Base-by-base conservation (phyloP, 2,888 invertebrate species). In the Harpalus rufipes region DNA sequence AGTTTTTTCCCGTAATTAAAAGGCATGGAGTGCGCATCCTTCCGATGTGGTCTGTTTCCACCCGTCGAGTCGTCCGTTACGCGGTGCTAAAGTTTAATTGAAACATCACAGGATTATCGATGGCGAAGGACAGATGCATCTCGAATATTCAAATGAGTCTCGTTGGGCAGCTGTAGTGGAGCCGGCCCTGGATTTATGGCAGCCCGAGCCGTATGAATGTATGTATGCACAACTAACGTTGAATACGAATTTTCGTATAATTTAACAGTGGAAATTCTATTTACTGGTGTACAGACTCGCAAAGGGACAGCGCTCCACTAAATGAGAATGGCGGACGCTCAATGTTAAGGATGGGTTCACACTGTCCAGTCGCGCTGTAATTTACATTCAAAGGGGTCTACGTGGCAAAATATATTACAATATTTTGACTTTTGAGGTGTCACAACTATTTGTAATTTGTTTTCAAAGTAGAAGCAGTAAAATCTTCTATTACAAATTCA, bases 221-320 rank as follows among this genome's bases (percentile, higher is more conserved):
- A 78, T 78, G 78, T 78, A 78, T 78, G 78, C 78, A 58, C 78
- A 78, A 80, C 80, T 63, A 80, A 65, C 81, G 80, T 41, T 85
- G 85, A 85, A 85, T 85, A 85, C 85, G 85, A 85, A 85, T 85
- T 79, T 85, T 85, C 85, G 80, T 80, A 85, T 85, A 85, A 85
- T 85, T 85, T 85, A 79, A 85, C 85, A 85, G 72, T 79, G 78
- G 85, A 80, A 80, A 85, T 80, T 85, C 85, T 85, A 85, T 85
- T 85, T 85, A 72, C 84, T 84, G 65, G 61, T 32, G 32, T 63
- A 81, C 81, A 78, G 78, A 56, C 32, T 16, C 65, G 78, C 58
- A 85, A 79, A 85, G 85, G 84, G 85, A 80, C 85, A 79, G 61
- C 7, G 76, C n/a, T 78, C 51, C 32, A 78, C 14, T 41, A n/a